phyloP scores from a whole-genome alignment of 2,113 vertebrate species.

The Ptilorrhoa leucosticta region DNA sequence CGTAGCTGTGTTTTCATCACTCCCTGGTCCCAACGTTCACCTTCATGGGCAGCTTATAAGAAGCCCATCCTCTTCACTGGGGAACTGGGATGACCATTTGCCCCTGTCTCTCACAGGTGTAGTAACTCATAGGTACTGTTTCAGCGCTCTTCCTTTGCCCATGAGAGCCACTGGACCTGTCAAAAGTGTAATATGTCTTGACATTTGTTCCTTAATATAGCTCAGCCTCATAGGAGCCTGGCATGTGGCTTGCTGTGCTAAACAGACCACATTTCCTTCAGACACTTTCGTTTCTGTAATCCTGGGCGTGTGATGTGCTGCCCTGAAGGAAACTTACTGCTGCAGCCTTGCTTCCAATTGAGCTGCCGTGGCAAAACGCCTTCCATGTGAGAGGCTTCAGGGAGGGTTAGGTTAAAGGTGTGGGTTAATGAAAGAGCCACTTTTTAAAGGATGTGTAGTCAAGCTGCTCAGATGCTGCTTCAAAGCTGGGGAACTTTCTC shows the following conservation, averaged over 20 bases:
- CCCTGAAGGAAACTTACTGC: not conserved
- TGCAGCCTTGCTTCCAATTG: not conserved
- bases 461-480: not conserved
- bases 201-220: constrained; percentile 1
- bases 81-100: not conserved
- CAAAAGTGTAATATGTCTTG: not conserved
- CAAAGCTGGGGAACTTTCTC: not conserved
- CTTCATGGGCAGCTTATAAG: not conserved
- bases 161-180: not conserved
- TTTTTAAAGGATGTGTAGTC: not conserved
- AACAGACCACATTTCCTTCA: not conserved
- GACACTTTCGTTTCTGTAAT: not conserved
- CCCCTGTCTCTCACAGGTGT: not conserved
- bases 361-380: accelerated
- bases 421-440: not conserved
- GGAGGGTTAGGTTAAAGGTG: not conserved
- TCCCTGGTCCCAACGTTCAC: not conserved
- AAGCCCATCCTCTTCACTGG: not conserved
- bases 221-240: not conserved
- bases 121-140: not conserved
- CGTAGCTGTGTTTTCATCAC: not conserved
- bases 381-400: not conserved
- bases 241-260: not conserved
- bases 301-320: not conserved
- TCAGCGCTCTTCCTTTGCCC: not conserved